Evolutionary conservation across 2,797 vertebrate genomes (phyloP).

Genomic region (Pseudochaenichthys georgianus): DNA sequence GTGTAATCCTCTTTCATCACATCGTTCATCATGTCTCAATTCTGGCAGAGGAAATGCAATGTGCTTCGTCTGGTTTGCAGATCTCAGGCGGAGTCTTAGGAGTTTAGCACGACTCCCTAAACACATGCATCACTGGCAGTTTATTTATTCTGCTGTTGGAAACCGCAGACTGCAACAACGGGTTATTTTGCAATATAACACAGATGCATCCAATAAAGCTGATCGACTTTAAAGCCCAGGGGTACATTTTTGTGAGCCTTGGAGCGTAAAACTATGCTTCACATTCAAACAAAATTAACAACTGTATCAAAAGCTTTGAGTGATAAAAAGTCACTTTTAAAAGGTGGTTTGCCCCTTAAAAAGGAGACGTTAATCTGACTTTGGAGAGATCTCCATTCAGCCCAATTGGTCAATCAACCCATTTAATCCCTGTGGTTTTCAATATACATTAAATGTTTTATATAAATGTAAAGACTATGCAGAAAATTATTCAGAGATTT

Average conservation of each 20-base stretch:
- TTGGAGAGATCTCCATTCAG: neutral
- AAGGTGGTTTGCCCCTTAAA: constrained; percentile 1
- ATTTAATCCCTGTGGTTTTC: neutral
- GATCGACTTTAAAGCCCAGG: constrained; percentile 34
- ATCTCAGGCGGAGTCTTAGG: constrained; percentile 41
- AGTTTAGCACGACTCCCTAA: constrained; percentile 42
- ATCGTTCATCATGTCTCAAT: constrained; percentile 56
- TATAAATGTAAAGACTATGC: too few relatives aligned
- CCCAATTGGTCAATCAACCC: constrained; percentile 23
- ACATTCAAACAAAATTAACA: constrained; percentile 45
- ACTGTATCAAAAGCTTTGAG: constrained; percentile 18
- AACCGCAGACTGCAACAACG: neutral
- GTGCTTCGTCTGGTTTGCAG: constrained; percentile 52
- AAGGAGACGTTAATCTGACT: constrained; percentile 15
- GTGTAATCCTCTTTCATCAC: constrained; percentile 57
- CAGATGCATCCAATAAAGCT: constrained; percentile 44
- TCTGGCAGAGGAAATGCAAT: constrained; percentile 48
- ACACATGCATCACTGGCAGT: constrained; percentile 58
- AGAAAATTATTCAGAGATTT: too few relatives aligned
- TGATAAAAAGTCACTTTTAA: constrained; percentile 26
- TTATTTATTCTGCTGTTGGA: constrained; percentile 51
- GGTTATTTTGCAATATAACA: constrained; percentile 36
- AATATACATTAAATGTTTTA: too few relatives aligned
- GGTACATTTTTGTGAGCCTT: constrained; percentile 11
- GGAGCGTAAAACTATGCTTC: constrained; percentile 33